Percentiles rank a stretch among this genome's conserved stretches.
Conservation (phyloP, 2,113 vertebrate species). For the Chascanopsetta lugubris region DNA sequence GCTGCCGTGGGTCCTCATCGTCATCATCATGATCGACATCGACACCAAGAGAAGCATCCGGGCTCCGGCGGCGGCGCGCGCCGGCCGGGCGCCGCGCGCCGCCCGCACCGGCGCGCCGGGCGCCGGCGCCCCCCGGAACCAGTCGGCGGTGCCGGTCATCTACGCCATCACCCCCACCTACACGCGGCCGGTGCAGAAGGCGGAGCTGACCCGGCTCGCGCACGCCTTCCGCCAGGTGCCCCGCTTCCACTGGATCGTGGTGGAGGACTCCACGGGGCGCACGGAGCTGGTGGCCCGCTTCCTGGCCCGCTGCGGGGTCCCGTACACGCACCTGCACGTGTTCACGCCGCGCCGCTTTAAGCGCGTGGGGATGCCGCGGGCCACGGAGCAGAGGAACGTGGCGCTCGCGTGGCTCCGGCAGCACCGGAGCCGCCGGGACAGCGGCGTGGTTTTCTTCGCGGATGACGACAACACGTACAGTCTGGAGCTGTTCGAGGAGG, state of each 20-base stretch:
- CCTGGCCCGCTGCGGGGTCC: constrained; percentile 85
- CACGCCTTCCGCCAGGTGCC: constrained; percentile 95
- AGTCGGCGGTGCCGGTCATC: constrained; percentile 83
- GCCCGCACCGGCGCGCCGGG: constrained; percentile 47
- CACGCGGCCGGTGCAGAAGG: constrained; percentile 95
- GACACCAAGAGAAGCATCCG: constrained; percentile 82
- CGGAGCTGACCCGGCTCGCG: constrained; percentile 93
- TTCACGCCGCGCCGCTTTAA: constrained; percentile 95
- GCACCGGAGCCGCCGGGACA: constrained; percentile 81
- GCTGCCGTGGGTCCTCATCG: constrained; percentile 91
- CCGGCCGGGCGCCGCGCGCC: constrained; percentile 39
- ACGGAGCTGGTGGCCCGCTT: constrained; percentile 92
- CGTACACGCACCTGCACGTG: constrained; percentile 91
- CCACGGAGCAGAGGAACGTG: constrained; percentile 95
- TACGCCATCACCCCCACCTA: constrained; percentile 97
- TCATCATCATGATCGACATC: constrained; percentile 93
- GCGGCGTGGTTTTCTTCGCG: constrained; percentile 95
- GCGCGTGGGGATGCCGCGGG: constrained; percentile 90
- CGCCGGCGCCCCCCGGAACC: constrained; percentile 56
- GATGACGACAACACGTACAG: constrained; percentile 99
- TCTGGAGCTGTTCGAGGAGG: constrained; percentile 97
- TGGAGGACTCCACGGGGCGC: constrained; percentile 89
- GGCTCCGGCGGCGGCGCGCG: constrained; percentile 65
- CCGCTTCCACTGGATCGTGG: constrained; percentile 93
- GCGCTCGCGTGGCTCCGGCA: constrained; percentile 92